Conservation (phyloP, 2,888 invertebrate genomes). For the Eugnorisma glareosa region DNA sequence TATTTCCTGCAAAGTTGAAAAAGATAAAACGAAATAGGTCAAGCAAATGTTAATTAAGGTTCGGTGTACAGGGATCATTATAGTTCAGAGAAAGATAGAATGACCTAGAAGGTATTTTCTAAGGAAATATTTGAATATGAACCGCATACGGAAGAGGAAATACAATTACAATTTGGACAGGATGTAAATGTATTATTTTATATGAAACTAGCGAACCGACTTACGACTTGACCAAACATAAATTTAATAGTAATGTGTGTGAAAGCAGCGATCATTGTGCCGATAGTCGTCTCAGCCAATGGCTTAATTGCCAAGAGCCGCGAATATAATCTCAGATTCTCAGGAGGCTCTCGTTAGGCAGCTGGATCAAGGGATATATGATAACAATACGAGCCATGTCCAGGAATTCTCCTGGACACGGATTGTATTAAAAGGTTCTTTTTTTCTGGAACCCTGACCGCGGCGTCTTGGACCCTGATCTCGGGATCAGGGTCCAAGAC, state of each 20-base stretch:
- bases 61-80: constrained; percentile 31
- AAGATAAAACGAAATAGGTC: constrained; percentile 45
- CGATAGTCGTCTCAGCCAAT: too few species aligned
- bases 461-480: too few species aligned
- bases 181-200: neutral
- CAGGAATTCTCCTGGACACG: too few species aligned
- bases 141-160: neutral
- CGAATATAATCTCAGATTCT: too few species aligned
- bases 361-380: too few species aligned
- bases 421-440: too few species aligned
- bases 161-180: neutral
- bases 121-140: neutral
- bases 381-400: too few species aligned
- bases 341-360: too few species aligned
- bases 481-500: too few species aligned
- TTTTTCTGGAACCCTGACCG: too few species aligned
- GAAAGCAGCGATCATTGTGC: too few species aligned
- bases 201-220: neutral
- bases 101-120: constrained; percentile 17
- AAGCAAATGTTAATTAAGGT: constrained; percentile 31
- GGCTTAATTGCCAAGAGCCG: too few species aligned
- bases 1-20: constrained; percentile 30
- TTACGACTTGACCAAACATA: neutral
- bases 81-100: constrained; percentile 28
- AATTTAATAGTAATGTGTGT: neutral